Evolutionary conservation across 2,888 invertebrate species (phyloP).

Genomic region (Tryphoninae sp.): DNA sequence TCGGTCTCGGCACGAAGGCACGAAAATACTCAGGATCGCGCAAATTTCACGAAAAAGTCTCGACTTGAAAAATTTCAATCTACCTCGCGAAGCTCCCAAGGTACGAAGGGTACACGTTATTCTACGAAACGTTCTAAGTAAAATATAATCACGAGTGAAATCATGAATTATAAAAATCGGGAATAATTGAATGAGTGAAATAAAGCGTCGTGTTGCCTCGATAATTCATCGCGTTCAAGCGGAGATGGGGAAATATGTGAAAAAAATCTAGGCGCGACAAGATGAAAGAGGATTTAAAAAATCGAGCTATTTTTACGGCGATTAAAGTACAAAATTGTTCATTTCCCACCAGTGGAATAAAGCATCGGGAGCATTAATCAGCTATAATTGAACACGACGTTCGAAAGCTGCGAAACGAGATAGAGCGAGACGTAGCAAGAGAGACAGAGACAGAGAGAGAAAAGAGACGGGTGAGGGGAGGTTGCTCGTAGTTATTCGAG

Average conservation of each 20-base stretch:
- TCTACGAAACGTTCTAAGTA: conserved; percentile 20
- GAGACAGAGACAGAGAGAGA: conserved; percentile 34
- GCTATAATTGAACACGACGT: conserved; percentile 62
- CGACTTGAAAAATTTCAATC: conserved; percentile 42
- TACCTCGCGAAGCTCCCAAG: conserved; percentile 6
- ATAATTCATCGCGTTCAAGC: background rate
- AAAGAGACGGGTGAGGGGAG: conserved; percentile 55
- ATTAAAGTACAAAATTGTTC: conserved; percentile 57
- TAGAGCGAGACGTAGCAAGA: conserved; percentile 24
- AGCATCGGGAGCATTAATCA: conserved; percentile 62
- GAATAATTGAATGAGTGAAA: background rate
- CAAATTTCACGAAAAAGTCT: conserved; percentile 25
- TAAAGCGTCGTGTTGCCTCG: background rate
- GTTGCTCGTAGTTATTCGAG: conserved; percentile 61
- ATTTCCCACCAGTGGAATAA: conserved; percentile 49
- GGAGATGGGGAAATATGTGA: conserved; percentile 1
- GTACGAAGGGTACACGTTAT: conserved; percentile 35
- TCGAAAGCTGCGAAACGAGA: conserved; percentile 55
- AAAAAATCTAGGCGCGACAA: conserved; percentile 12
- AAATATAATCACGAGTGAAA: background rate
- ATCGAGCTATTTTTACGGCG: conserved; percentile 43
- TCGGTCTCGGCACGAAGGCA: conserved; percentile 25
- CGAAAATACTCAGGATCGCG: conserved; percentile 50
- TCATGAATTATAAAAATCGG: background rate
- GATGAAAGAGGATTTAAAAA: conserved; percentile 55